A percentile compares a stretch with the other conserved stretches of the same genome.
Conservation (phyloP, 2,113 vertebrate species). For the Neoarius graeffei region DNA sequence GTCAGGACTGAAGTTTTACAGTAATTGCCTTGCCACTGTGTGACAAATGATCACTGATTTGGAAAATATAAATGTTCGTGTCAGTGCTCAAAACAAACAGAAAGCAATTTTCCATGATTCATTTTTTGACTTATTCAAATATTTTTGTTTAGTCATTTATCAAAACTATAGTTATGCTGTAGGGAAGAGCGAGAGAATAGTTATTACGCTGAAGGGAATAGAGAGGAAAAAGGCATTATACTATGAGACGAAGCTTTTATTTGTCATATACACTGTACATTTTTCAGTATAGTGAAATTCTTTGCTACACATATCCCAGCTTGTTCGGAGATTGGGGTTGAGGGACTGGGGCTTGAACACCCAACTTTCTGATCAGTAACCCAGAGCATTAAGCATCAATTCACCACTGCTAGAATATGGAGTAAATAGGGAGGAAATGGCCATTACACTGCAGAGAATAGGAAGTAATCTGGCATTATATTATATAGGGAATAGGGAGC, state of each 20-base stretch:
- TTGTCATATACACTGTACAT: background rate
- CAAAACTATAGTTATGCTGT: background rate
- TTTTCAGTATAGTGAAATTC: too few species aligned
- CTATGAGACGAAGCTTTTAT: too few species aligned
- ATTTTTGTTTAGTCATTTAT: background rate
- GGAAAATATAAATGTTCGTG: background rate
- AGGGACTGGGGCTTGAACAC: background rate
- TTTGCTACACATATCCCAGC: too few species aligned
- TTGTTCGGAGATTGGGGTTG: background rate
- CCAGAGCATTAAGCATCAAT: background rate
- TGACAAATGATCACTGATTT: background rate
- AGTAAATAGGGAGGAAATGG: background rate
- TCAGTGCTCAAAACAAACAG: background rate
- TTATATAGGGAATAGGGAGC: background rate
- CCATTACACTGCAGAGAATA: background rate
- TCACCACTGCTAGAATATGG: too few species aligned
- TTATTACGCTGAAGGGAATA: background rate
- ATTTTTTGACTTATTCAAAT: background rate
- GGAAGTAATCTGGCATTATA: background rate
- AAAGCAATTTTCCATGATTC: background rate
- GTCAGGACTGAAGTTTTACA: background rate
- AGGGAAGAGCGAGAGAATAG: background rate
- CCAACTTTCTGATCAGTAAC: background rate
- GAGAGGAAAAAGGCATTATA: background rate
- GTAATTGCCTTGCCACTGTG: background rate